Evolutionary conservation across 2,888 invertebrate species (phyloP), one percentile per base, ranked within the genome.

Genomic region (Yponomeuta cagnagella): DNA sequence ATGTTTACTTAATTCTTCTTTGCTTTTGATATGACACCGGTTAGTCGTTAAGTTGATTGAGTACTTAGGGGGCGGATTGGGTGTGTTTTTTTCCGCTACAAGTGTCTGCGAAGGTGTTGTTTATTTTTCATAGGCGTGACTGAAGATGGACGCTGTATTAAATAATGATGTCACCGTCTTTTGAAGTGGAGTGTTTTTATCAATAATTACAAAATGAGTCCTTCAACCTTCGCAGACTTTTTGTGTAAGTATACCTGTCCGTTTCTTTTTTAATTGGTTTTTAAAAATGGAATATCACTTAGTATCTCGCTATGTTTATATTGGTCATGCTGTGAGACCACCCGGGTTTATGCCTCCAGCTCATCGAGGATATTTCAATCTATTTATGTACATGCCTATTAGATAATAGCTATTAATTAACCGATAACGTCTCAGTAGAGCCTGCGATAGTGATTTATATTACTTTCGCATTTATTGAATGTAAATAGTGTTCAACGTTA

Each of bases 71-170:
- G 52, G 52, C 52, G 52, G 52, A 15, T 58, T 15, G 15, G 52
- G 15, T 58, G 52, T 58, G 52, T 68, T 68, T 68, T 68, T 48
- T 30, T 23, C 23, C 23, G 52, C 68, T 68, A 65, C 65, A 68
- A 68, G 68, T 68, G 68, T 30, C 68, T 68, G 23, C 68, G 31
- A 68, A 68, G 48, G 30, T 30, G 68, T 68, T 68, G 68, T 68
- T 52, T 68, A 68, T 68, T 68, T 68, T 48, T 15, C 30, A 48
- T 52, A 48, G 68, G 68, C 68, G 68, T 48, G 31, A n/a, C 43
- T n/a, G 43, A 67, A 58, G 52, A 15, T 58, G 52, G 52, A 58
- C 52, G 52, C 8, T 2, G 52, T 12, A 15, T 15, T 58, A 58
- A 15, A 15, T 58, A 58, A 58, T 58, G 52, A 58, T 58, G 52